Evolutionary conservation across 2,113 vertebrate genomes (phyloP), one percentile per base, ranked within the genome.

Genomic region (Ia io): DNA sequence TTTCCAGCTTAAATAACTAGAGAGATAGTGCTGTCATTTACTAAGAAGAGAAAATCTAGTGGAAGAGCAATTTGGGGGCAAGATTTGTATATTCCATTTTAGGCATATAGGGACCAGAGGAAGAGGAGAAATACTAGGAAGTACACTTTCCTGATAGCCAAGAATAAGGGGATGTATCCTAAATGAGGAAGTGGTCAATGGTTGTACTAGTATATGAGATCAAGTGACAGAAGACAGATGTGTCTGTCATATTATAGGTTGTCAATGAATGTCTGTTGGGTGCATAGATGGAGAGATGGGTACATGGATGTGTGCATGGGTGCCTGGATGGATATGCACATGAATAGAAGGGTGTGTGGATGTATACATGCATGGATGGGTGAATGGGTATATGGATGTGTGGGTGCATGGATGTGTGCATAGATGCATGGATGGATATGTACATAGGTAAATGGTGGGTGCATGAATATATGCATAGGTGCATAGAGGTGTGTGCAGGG

Each of bases 391-490:
- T 25, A 32, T 11, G 9, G 67, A 30, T 25, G 3, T 8, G 18
- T 7, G 18, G 11, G n/a, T 35, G 20, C 23, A 32, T 14, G 6
- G 59, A 30, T 35, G 8, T 9, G 30, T 25, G 3, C 22, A 17
- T 6, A 9, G 51, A 61, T 44, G 53, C 25, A 28, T 61, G 35
- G 40, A 28, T 2, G 17, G n/a, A 35, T 10, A 7, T 5, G 47
- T 3, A 17, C 5, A 17, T 16, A 44, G n/a, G 6, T 7, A 13
- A 9, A 28, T 0, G 20, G 69, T 23, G 35, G 40, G 37, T 11
- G 5, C 10, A 17, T 2, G 13, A 22, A 35, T 8, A 7, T 5
- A 59, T 4, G 22, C 6, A 23, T 16, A 44, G n/a, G 6, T 7
- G 37, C 20, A 25, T 12, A 16, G 25, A 32, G 22, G 17, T 22